A percentile compares a stretch with the other conserved stretches of the same genome.
phyloP scores from a whole-genome alignment of 2,113 vertebrate genomes.

The Tapirus terrestris region DNA sequence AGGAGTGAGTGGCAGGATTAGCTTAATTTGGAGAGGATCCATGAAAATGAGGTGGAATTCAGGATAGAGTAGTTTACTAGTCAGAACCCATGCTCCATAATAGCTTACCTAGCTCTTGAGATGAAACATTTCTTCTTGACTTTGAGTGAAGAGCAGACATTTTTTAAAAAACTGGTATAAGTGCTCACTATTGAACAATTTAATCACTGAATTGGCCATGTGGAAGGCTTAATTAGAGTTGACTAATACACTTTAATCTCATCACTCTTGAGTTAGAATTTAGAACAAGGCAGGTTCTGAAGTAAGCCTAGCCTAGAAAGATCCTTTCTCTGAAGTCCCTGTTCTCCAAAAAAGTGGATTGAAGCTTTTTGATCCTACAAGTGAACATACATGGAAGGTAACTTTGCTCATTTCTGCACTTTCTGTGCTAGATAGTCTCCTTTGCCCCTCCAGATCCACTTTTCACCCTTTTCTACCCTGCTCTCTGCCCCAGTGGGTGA shows the following conservation, averaged over 20 bases:
- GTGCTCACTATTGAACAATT: conserved; percentile 10
- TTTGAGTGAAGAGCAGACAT: not conserved
- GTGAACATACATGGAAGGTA: not conserved
- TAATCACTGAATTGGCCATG: conserved; percentile 11
- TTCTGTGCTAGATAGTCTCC: not conserved
- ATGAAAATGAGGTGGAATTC: not conserved
- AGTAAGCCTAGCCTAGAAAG: not conserved
- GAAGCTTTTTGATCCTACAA: not conserved
- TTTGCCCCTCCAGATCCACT: not conserved
- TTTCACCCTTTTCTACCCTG: not conserved
- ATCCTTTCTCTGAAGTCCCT: not conserved
- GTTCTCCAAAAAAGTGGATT: not conserved
- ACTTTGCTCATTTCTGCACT: not conserved
- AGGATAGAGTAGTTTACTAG: not conserved
- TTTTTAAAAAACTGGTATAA: not conserved
- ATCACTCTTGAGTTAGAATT: not conserved
- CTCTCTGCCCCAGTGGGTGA: not conserved
- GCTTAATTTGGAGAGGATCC: not conserved
- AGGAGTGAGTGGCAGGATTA: not conserved
- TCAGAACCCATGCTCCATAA: not conserved
- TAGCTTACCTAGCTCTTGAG: not conserved
- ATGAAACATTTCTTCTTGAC: not conserved
- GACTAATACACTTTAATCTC: not conserved
- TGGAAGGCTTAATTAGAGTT: not conserved
- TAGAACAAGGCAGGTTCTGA: not conserved